Evolutionary conservation across 1,140 invertebrate species (phyloP), one percentile per base, ranked within the genome.

Genomic region (Drosophila prosaltans): DNA sequence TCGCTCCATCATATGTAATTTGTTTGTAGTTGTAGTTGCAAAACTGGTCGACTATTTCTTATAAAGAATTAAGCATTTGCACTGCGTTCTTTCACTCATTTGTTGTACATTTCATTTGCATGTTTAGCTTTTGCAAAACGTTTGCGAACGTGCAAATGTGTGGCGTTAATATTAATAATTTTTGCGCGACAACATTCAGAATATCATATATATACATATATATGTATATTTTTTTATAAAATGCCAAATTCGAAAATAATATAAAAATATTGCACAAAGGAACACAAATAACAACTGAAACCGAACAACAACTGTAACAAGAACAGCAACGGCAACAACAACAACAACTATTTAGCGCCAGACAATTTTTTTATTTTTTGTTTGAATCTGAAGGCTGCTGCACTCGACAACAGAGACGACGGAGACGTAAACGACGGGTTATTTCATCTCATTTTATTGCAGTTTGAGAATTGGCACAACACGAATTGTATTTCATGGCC

Each of bases 141-240:
- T 54, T 45, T 41, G 36, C 69, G 83, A 77, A 86, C 82, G 82
- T 86, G 78, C 78, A 77, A 36, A 48, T 69, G 54, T 28, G 65
- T 45, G 65, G 45, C 68, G 48, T 78, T 74, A 71, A 64, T 77
- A 77, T 80, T 57, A 78, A 72, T 68, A 32, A 36, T 73, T 73
- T 73, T 88, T 71, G 63, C 83, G 82, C 83, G 82, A 86, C 75
- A 86, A 73, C 39, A 75, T 64, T 75, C 64, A 40, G 59, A 71
- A 75, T 62, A 75, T 69, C 6, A 36, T 36, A 36, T 36, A 36
- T 36, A 7, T 36, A 36, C 6, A 36, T 3, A 36, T 36, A 36
- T 36, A 36, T 36, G 6, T 36, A 36, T 36, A 36, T 5, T 0
- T 28, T 45, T 88, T 86, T 72, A 74, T 72, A 70, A 80, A 36